These are phyloP conservation scores for Pecten maximus DNA, from an alignment of 2,888 invertebrate genomes.

Conservation along the genomic window DNA sequence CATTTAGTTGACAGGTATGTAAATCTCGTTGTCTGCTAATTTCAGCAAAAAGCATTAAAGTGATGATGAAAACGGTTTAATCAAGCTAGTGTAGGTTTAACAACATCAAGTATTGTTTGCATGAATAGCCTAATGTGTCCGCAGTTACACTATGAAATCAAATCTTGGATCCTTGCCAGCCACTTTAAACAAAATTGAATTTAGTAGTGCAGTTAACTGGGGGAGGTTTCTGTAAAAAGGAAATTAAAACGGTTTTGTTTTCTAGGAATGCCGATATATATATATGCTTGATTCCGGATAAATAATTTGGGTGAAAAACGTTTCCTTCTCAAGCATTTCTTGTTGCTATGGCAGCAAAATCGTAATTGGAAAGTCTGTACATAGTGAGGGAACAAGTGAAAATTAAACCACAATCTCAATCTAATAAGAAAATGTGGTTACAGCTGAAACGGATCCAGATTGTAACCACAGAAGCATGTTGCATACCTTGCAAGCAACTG, in stretches of 20 bases:
- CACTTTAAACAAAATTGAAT: constrained; percentile 22
- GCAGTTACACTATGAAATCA: neutral
- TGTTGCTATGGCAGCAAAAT: constrained; percentile 20
- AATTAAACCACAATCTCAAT: neutral
- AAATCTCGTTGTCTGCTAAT: neutral
- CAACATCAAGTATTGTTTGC: neutral
- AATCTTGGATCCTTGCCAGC: neutral
- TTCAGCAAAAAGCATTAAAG: neutral
- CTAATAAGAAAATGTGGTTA: constrained; percentile 5
- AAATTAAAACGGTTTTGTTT: neutral
- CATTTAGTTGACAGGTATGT: neutral
- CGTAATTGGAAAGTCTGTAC: constrained; percentile 13
- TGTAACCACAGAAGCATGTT: neutral
- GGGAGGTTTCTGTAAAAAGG: constrained; percentile 20
- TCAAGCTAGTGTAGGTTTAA: constrained; percentile 25
- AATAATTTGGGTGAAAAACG: neutral
- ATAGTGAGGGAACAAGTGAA: constrained; percentile 1
- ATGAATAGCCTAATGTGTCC: neutral
- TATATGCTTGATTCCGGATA: constrained; percentile 6
- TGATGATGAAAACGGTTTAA: constrained; percentile 13
- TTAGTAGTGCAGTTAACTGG: constrained; percentile 6
- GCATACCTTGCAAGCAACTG: neutral
- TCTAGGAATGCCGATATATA: neutral
- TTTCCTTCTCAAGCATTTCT: neutral
- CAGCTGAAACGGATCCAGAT: neutral